Conservation (phyloP, 1,140 invertebrate genomes). For the Odontomachus brunneus region DNA sequence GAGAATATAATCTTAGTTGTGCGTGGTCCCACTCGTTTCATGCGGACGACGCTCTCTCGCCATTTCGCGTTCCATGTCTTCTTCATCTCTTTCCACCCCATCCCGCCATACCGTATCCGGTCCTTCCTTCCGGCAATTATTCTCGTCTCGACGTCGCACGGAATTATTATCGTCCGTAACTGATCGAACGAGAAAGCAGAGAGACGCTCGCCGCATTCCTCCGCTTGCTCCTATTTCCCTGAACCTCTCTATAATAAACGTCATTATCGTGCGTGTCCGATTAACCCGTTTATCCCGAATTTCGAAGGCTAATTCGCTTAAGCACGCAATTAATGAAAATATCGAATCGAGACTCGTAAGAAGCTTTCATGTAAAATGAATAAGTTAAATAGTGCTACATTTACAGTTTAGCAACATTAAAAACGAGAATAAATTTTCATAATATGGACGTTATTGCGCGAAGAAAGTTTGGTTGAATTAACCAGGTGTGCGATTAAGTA, state of each 20-base stretch:
- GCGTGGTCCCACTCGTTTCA: conserved; percentile 77
- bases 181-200: conserved; percentile 32
- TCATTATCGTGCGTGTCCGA: conserved; percentile 8
- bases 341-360: background rate
- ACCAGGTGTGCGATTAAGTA: too few relatives aligned
- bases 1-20: conserved; percentile 82
- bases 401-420: too few relatives aligned
- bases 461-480: too few relatives aligned
- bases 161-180: conserved; percentile 66
- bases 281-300: conserved; percentile 24
- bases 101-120: conserved; percentile 60
- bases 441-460: too few relatives aligned
- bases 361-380: too few relatives aligned
- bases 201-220: conserved; percentile 12
- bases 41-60: conserved; percentile 68
- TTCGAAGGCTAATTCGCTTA: conserved; percentile 13
- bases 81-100: conserved; percentile 38
- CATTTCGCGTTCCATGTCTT: conserved; percentile 60
- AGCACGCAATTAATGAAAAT: background rate
- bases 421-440: too few relatives aligned
- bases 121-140: conserved; percentile 73
- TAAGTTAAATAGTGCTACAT: too few relatives aligned
- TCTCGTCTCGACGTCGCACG: conserved; percentile 69
- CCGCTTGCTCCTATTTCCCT: background rate
- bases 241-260: conserved; percentile 45